Conservation (phyloP, 2,797 vertebrate species). For the Sternotherus odoratus region DNA sequence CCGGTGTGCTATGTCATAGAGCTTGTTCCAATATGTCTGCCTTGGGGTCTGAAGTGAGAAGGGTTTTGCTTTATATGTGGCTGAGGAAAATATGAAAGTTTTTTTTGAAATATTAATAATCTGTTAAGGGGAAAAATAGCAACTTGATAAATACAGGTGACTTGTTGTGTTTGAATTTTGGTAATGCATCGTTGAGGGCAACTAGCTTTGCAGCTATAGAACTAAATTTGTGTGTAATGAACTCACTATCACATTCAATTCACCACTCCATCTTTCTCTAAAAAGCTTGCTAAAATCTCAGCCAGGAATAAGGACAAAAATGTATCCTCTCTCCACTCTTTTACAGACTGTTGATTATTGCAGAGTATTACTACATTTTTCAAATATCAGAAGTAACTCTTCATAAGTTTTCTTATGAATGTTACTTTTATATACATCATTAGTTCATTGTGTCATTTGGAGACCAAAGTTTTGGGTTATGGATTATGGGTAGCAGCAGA, state of each 20-base stretch:
- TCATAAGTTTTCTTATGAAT: slow-evolving; percentile 19
- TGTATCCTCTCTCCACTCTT: background rate
- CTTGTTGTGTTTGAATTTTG: slow-evolving; percentile 3
- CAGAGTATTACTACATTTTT: background rate
- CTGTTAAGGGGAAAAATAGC: background rate
- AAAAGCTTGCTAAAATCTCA: slow-evolving; percentile 17
- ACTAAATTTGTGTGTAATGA: slow-evolving; percentile 5
- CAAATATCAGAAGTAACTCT: slow-evolving; percentile 13
- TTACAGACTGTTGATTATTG: background rate
- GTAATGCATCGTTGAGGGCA: background rate
- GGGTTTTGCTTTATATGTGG: slow-evolving; percentile 1
- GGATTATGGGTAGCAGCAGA: background rate
- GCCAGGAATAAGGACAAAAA: background rate
- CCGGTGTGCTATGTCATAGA: too few species aligned
- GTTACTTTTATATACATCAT: slow-evolving; percentile 4
- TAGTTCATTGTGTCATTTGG: background rate
- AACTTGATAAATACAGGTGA: slow-evolving; percentile 15
- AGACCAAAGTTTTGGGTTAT: background rate
- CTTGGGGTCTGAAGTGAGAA: background rate
- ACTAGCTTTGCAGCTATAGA: background rate
- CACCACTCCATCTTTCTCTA: slow-evolving; percentile 33
- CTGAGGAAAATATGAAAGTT: background rate
- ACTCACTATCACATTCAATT: slow-evolving; percentile 41
- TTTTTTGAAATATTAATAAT: slow-evolving; percentile 13
- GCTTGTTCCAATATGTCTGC: background rate